Evolutionary conservation across 2,888 invertebrate genomes (phyloP), one percentile per base, ranked within the genome.

Genomic region (Chrysodeixis includens): DNA sequence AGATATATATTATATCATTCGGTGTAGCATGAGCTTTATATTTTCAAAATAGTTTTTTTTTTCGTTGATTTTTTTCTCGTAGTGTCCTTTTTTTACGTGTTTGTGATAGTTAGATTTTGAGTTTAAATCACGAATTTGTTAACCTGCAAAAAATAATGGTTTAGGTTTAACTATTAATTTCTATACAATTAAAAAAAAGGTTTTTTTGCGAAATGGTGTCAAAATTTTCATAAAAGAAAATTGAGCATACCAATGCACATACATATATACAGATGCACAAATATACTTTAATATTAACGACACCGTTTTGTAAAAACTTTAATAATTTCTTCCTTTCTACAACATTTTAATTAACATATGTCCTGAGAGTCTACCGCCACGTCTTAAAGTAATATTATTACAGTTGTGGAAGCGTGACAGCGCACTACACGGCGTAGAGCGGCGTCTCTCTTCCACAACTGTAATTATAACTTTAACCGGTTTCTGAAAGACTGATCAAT

Each of bases 21-120:
- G 66, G 74, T 85, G 84, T 86, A 75, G 83, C 82, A 84, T 83
- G 79, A 57, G 59, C 82, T 79, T 74, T 55, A 62, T 30, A 56
- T 66, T 58, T 54, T 53, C 76, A 71, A 30, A 54, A 60, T 77
- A 62, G 1, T n/a, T 26, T 56, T 35, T 52, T 35, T 26, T 30
- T 26, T 18, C 10, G 8, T 12, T 40, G 55, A n/a, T 60, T 56
- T 54, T 57, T 18, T 1, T 14, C 5, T 35, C 51, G 26, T 52
- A 40, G 46, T n/a, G 16, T 56, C 30, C 5, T n/a, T 9, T 46
- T 46, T 10, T 51, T 22, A 51, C 12, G 20, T 20, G 14, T n/a
- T 20, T 12, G 20, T 52, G 12, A 3, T 52, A 52, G 26, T 6
- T 14, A 22, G 16, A 22, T 62, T 64, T 77, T 79, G 78, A 69